Evolutionary conservation across 2,113 vertebrate species (phyloP), one percentile per base, ranked within the genome.

Genomic region (Laticauda laticaudata): DNA sequence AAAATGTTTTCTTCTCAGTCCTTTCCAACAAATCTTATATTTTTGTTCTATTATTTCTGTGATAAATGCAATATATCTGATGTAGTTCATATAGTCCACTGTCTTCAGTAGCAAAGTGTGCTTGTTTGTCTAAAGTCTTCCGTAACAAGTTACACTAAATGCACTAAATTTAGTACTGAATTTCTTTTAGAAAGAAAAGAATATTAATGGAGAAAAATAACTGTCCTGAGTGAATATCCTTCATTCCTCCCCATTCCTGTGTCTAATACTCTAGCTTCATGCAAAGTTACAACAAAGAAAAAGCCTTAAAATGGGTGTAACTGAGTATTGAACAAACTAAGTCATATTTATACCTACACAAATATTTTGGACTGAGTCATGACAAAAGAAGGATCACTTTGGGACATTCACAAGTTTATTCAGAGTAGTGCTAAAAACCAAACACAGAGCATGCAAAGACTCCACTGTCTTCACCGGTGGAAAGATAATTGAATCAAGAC

Each of bases 331-430:
- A 39, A 88, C 3, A 29, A 89, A 21, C 39, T 23, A 34, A 75
- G 23, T 39, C 11, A 86, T 86, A 23, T 43, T 23, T 51, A 26
- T 86, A 86, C 20, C 39, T 48, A 23, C 3, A 86, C 3, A 86
- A 45, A 86, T 87, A 54, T 89, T 23, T 93, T 94, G 94, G 94
- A 59, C n/a, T 75, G 69, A 34, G n/a, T 34, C 69, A 34, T 3
- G 69, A 75, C n/a, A 75, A 75, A 34, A 75, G n/a, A 14, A 75
- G 14, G 69, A 18, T 75, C 69, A 18, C 5, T 7, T 18, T 75
- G 64, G 14, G n/a, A 18, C 5, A 75, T 34, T 39, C n/a, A 18
- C 69, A 34, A 75, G 5, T 34, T 34, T 75, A 75, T 34, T 75
- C 2, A 14, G n/a, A 34, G 15, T 39, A 75, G 14, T 75, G 69